Evolutionary conservation across 2,888 invertebrate species (phyloP), one percentile per base, ranked within the genome.

Genomic region (Chromoteleia sp.): DNA sequence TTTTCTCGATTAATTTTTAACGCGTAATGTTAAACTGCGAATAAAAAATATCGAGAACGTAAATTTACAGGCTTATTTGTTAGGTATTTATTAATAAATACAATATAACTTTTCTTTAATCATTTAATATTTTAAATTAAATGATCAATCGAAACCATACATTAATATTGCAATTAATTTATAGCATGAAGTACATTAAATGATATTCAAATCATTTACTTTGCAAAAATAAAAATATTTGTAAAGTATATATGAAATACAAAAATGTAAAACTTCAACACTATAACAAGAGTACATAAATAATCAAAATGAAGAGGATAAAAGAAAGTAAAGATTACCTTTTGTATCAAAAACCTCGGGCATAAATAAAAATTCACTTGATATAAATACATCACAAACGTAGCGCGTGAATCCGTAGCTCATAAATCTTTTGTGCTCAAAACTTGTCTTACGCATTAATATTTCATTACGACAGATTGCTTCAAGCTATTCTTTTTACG

Each of bases 391-490:
- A 50, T 68, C 59, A 36, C 54, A 54, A 63, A 63, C 63, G 63
- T 52, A 70, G 48, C 70, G 68, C 67, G 56, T 63, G 77, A 77
- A 70, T 70, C 56, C 63, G 56, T 78, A 25, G 65, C 45, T 33
- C 71, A 45, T 71, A 78, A 78, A 78, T 78, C 71, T 71, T 50
- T 39, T 43, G 58, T 50, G 78, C 25, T 78, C 65, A 54, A 78
- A 78, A 71, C 48, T 78, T 71, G 78, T 78, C 71, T 71, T 58
- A 71, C 63, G 78, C 70, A 78, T 78, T 78, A 78, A 78, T 78
- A 78, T 78, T 78, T 78, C 78, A 78, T 78, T 78, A 78, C 78
- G 78, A 65, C 78, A 78, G 78, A 78, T 78, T 78, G 78, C 71
- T 71, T 50, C 30, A 25, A 78, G 71, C 78, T 70, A 48, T 63